Conservation (phyloP, 1,140 invertebrate species). For the Apocrypta bakeri region DNA sequence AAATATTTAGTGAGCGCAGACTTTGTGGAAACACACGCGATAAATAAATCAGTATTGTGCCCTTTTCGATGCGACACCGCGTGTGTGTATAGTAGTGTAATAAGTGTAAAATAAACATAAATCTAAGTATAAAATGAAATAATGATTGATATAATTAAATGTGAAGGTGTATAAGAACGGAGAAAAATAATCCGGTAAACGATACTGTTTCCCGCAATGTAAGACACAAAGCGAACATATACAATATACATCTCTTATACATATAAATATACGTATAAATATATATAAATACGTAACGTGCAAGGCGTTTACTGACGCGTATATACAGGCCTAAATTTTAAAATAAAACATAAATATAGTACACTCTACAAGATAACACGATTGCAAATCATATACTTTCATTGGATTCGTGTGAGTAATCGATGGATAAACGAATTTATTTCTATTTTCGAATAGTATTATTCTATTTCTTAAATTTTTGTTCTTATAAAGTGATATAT, state of each 20-base stretch:
- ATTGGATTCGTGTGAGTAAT: too few relatives aligned
- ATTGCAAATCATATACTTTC: too few relatives aligned
- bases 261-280: neutral
- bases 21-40: neutral
- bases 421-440: too few relatives aligned
- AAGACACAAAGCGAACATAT: neutral
- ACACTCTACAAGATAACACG: too few relatives aligned
- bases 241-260: neutral
- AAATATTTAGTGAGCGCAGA: too few relatives aligned
- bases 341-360: neutral
- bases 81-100: neutral
- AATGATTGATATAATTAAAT: neutral
- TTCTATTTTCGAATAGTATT: too few relatives aligned
- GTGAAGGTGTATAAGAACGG: neutral
- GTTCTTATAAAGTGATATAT: too few relatives aligned
- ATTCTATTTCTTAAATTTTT: too few relatives aligned
- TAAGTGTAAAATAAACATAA: slow-evolving; percentile 6
- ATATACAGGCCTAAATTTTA: slow-evolving; percentile 31
- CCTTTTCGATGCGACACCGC: slow-evolving; percentile 4
- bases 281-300: neutral
- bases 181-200: too few relatives aligned
- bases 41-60: slow-evolving; percentile 38
- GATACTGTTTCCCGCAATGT: too few relatives aligned
- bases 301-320: neutral
- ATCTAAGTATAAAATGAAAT: slow-evolving; percentile 13